Base-by-base conservation (phyloP, 1,140 invertebrate species). In the Conopomorpha cramerella region DNA sequence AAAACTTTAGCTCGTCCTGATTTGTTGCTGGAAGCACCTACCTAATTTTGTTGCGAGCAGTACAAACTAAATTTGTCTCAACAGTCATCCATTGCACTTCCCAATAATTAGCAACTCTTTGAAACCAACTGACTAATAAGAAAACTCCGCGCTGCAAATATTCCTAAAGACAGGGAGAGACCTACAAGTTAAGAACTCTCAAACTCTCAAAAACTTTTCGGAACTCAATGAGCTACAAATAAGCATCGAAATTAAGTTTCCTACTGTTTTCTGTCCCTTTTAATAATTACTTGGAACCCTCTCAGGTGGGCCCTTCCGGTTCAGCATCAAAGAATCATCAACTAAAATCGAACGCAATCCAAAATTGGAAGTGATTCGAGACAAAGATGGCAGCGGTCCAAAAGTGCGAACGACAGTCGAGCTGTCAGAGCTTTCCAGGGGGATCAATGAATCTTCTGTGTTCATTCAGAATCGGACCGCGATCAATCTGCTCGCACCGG, bases 211-310 rank as follows among this genome's bases (percentile, higher is more conserved):
- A n/a, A 55, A 51, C 41, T 51, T 52, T 34, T 19, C 35, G 34
- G 40, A 57, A 51, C 52, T 55, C 46, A 50, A 61, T 68, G 55
- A 58, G 57, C 52, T 55, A 52, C 62, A 58, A 65, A 66, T 60
- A 60, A 51, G 58, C 60, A 66, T 63, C 51, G 55, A 54, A 58
- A 62, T 60, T 55, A 56, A 64, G 58, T 66, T 61, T 30, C 28
- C 11, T n/a, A 3, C 48, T 48, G 55, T 56, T 57, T 59, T 53
- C 55, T 43, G 58, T 57, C 35, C 58, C 62, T 66, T 70, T 66
- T 70, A 70, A 70, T 70, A 66, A 70, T 70, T 57, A 49, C 46
- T 47, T 42, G 14, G 19, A 12, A 39, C 11, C 50, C 47, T n/a
- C 37, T 37, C 51, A 45, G 46, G 54, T 52, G 39, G 45, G 40